Base-by-base conservation (phyloP, 2,797 vertebrate genomes). In the Myripristis murdjan region DNA sequence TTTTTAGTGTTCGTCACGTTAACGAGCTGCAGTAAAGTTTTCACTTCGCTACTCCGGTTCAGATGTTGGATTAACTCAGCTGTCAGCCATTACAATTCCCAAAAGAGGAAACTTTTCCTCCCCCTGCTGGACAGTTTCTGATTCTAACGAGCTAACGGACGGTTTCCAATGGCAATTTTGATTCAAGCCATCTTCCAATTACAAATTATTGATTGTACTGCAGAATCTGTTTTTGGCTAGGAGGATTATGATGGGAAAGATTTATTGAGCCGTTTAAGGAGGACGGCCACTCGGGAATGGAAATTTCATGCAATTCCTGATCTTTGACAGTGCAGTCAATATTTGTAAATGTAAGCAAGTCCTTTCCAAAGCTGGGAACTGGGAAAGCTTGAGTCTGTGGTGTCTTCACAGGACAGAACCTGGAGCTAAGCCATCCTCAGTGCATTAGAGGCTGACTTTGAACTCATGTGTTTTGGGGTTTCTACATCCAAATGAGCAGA, bases 181-280 rank as follows among this genome's bases (percentile, higher is more conserved):
- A 8, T 20, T 24, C 54, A 64, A 35, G 26, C 23, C 65, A 24
- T 46, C 33, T 73, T 63, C 47, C 73, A 56, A 39, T 63, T 53
- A 28, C 1, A 41, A n/a, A 26, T 28, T 18, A 54, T 51, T 48
- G 47, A 62, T 33, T 11, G 43, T 2, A 31, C 44, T 28, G 43
- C n/a, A 47, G 35, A 24, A 31, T 22, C 18, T 54, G 24, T 15
- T 14, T 49, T 65, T 46, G 18, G 53, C 48, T 56, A 64, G 63
- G 11, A 33, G 49, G 63, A 10, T 6, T 2, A 22, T 15, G 26
- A 59, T 41, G 35, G 11, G 12, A 1, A 9, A 47, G 16, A 47
- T 69, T 18, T 22, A 61, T 35, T 8, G 48, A 24, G 65, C 22
- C 28, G 8, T 70, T 75, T 63, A 26, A 67, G 67, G 55, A 3